Evolutionary conservation across 1,140 invertebrate species (phyloP).

Genomic region (Drosophila auraria): DNA sequence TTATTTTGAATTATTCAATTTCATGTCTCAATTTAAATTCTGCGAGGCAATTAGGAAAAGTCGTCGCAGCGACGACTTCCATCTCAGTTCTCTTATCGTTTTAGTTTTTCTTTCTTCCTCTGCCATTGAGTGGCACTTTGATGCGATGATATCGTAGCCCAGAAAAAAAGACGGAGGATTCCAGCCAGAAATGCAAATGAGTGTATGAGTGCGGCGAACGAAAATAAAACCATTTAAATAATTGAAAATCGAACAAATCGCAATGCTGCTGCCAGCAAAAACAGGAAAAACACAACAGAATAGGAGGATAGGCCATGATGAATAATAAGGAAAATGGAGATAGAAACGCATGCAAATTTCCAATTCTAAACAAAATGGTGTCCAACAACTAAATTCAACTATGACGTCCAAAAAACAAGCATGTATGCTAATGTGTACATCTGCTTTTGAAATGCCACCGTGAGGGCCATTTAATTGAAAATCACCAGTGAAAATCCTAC

Average conservation of each 20-base stretch:
- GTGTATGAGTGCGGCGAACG: conserved; percentile 46
- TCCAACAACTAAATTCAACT: conserved; percentile 53
- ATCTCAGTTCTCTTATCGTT: conserved; percentile 59
- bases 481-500: neutral
- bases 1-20: conserved; percentile 84
- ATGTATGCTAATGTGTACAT: conserved; percentile 42
- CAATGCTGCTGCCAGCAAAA: conserved; percentile 25
- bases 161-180: neutral
- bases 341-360: conserved; percentile 49
- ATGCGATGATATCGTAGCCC: conserved; percentile 50
- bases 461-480: conserved; percentile 23
- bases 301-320: conserved; percentile 17
- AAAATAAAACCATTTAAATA: conserved; percentile 82
- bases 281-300: conserved; percentile 36
- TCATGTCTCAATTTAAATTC: conserved; percentile 83
- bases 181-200: conserved; percentile 72
- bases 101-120: conserved; percentile 53
- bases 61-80: conserved; percentile 31
- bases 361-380: conserved; percentile 51
- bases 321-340: conserved; percentile 49
- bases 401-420: conserved; percentile 31
- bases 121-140: conserved; percentile 75
- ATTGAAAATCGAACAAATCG: conserved; percentile 81
- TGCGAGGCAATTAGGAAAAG: conserved; percentile 75
- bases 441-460: conserved; percentile 35